Evolutionary conservation across 2,888 invertebrate genomes (phyloP), one percentile per base, ranked within the genome.

Genomic region (Cerastoderma edule): DNA sequence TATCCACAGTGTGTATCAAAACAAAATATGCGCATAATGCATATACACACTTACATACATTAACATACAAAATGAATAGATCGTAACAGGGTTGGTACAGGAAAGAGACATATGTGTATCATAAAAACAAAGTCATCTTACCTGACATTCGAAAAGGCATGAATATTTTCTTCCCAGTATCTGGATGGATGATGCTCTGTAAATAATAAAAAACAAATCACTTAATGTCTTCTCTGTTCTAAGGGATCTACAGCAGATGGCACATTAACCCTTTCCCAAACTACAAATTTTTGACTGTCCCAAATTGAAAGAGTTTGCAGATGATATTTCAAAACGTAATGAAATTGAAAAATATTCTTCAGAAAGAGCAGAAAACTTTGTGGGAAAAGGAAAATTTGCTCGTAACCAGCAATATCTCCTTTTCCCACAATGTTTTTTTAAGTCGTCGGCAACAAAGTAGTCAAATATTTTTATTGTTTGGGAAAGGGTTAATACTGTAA

Each of bases 131-230:
- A 13, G 19, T 27, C 6, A 28, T n/a, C 78, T 24, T 77, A 91
- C 93, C 94, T 78, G 93, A 93, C 94, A 94, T 94, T 76, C 94
- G 86, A 81, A 94, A 94, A 13, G 94, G 94, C 90, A 93, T 93
- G 50, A 93, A 90, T 2, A 94, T 90, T 81, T 93, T 93, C 75
- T 94, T 91, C 2, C 93, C 93, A 0, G 93, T 93, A 77, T 93
- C 93, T 53, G 93, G 93, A 84, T 93, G 93, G 44, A 93, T 90
- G 35, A 92, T 93, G 10, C 93, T 91, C 93, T 89, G 69, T 28
- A 78, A 73, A 70, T 8, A 70, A 48, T 48, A 24, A n/a, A 60
- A 24, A 24, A 8, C 10, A 56, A 19, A 27, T n/a, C 28, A 30
- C 4, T 27, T n/a, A 16, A 16, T 50, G n/a, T 6, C n/a, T 39